Percentiles rank a stretch among this genome's conserved stretches.
phyloP scores from a whole-genome alignment of 1,140 invertebrate species.

The Pygmarrhopalites habei region DNA sequence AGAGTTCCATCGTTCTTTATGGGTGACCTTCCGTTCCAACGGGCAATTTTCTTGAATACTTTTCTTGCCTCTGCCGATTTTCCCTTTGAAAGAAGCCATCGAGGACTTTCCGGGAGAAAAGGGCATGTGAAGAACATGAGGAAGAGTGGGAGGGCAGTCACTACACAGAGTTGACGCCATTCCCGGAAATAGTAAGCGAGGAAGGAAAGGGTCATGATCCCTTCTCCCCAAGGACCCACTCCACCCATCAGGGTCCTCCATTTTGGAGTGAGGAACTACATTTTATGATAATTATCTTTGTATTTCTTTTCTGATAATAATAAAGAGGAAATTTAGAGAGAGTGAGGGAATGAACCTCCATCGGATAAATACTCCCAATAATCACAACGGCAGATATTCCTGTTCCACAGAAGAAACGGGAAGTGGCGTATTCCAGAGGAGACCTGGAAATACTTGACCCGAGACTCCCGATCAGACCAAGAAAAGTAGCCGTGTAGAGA shows the following conservation, averaged over 20 bases:
- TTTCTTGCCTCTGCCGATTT: slow-evolving; percentile 17
- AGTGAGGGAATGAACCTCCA: neutral
- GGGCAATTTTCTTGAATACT: slow-evolving; percentile 16
- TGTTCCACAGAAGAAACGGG: too few species aligned
- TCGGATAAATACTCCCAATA: slow-evolving; percentile 8
- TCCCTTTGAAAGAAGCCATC: slow-evolving; percentile 24
- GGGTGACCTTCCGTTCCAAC: too few species aligned
- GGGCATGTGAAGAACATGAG: neutral
- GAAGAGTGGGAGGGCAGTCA: slow-evolving; percentile 1
- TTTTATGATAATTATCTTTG: too few species aligned
- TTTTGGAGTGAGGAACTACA: slow-evolving; percentile 22
- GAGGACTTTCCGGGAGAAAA: slow-evolving; percentile 17
- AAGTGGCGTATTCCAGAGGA: too few species aligned
- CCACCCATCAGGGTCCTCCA: slow-evolving; percentile 9
- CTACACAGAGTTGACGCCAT: slow-evolving; percentile 21
- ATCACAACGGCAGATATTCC: too few species aligned
- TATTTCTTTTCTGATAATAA: too few species aligned
- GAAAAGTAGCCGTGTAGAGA: too few species aligned
- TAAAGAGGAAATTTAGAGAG: too few species aligned
- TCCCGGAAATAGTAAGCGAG: slow-evolving; percentile 17
- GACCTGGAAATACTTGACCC: too few species aligned
- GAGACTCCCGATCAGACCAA: too few species aligned
- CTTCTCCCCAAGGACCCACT: slow-evolving; percentile 20
- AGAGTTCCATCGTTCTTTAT: too few species aligned
- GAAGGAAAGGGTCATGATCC: slow-evolving; percentile 18